Evolutionary conservation across 2,797 vertebrate species (phyloP), one percentile per base, ranked within the genome.

Genomic region (Parotocinclus haroldoi): DNA sequence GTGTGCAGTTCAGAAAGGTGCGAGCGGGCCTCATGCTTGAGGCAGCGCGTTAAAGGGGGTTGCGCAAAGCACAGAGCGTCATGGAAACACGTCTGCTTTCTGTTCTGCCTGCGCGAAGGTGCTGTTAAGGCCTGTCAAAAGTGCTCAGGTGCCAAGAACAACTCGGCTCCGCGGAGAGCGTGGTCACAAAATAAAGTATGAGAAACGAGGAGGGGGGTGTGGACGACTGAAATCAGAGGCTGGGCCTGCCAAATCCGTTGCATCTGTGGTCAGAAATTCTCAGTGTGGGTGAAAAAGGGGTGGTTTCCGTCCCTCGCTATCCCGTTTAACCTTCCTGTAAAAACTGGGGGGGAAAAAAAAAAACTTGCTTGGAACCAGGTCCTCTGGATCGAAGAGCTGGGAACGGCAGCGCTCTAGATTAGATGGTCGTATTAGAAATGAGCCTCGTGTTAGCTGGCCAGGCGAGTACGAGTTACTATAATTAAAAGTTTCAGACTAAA

Each of bases 71-170:
- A 56, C 50, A 18, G 58, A 67, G 71, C 75, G 68, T 80, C 77
- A 80, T 76, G 80, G 80, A 82, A 80, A 80, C 55, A 54, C 57
- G 69, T 76, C 70, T 77, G 75, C 66, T 71, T 76, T 81, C 69
- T 76, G 58, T 78, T 78, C 63, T 73, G 77, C 70, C 59, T 58
- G 10, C 60, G 40, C 63, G 63, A 27, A 76, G 72, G 66, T 71
- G 58, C 68, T 69, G 69, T 73, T 59, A 73, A 61, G 71, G 69
- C 72, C 72, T 77, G 72, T 74, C 69, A 66, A 57, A 27, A 63
- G 60, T 60, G 59, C 70, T 56, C 49, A 10, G 39, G 69, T 71
- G 72, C 74, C 69, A 76, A 78, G 67, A 76, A 78, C 69, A 76
- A 73, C 66, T 72, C 9, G 27, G 57, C 46, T 60, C 39, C 27